These are phyloP conservation scores for Torymus aiolomorphi DNA, from an alignment of 2,888 invertebrate species.

Conservation along the genomic window DNA sequence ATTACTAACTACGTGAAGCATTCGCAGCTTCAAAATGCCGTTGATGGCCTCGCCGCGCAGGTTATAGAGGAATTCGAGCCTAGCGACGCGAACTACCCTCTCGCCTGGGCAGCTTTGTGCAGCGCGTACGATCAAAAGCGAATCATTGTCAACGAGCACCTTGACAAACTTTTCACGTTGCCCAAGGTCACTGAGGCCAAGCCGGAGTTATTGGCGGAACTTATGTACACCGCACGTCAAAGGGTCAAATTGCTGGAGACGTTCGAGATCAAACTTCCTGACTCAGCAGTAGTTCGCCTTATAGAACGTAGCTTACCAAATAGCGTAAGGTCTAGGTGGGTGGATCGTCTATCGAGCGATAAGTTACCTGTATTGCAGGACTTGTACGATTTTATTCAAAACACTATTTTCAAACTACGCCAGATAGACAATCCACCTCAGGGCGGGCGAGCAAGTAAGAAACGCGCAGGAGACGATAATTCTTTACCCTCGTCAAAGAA, in stretches of 20 bases:
- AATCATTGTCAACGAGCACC: neutral
- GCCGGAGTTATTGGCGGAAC: too few relatives aligned
- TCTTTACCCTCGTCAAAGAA: neutral
- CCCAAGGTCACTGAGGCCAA: too few relatives aligned
- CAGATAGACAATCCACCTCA: neutral
- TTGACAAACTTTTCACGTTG: too few relatives aligned
- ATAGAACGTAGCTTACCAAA: neutral
- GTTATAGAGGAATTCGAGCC: slow-evolving; percentile 1
- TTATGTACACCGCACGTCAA: neutral
- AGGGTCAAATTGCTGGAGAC: neutral
- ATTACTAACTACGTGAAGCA: neutral
- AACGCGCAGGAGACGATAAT: too few relatives aligned
- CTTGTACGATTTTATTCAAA: neutral
- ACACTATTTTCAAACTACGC: neutral
- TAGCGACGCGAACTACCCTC: neutral
- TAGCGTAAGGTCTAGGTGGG: neutral
- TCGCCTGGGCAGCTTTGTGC: slow-evolving; percentile 3
- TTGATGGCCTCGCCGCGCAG: neutral
- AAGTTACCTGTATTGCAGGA: too few relatives aligned
- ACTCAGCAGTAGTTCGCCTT: neutral
- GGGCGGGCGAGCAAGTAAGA: neutral
- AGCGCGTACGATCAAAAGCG: slow-evolving; percentile 12
- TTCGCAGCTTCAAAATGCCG: neutral
- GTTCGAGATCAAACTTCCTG: neutral
- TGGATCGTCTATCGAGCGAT: too few relatives aligned